Evolutionary conservation across 2,888 invertebrate species (phyloP).

Genomic region (Pharmacophagus antenor): DNA sequence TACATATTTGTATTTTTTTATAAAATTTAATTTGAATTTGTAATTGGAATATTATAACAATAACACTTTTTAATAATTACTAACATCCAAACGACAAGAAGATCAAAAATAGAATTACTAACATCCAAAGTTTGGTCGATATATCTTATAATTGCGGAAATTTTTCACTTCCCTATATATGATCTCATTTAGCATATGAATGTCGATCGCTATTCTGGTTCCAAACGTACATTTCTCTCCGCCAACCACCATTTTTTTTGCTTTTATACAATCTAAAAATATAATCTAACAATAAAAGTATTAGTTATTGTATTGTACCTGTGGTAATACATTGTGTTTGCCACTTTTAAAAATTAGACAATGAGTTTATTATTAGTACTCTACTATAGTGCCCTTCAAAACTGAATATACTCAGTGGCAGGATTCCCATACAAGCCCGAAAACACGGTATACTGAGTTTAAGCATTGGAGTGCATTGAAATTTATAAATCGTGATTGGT

Average conservation of each 20-base stretch:
- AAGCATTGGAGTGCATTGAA: too few species aligned
- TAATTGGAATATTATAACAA: too few species aligned
- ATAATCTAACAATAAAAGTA: too few species aligned
- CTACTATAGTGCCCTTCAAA: too few species aligned
- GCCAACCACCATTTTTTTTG: not conserved
- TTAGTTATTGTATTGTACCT: not conserved
- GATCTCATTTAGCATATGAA: slow-evolving; percentile 70
- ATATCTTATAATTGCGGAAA: slow-evolving; percentile 70
- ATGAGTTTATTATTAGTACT: not conserved
- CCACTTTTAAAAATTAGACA: not conserved
- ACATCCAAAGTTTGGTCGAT: slow-evolving; percentile 73
- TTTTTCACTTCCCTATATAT: slow-evolving; percentile 68
- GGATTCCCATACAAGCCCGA: too few species aligned
- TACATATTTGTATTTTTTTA: too few species aligned
- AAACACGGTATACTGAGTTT: too few species aligned
- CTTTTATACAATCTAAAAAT: not conserved
- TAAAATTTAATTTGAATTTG: too few species aligned
- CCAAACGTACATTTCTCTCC: slow-evolving; percentile 38
- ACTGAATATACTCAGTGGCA: not conserved
- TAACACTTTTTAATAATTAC: too few species aligned
- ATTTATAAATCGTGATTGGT: too few species aligned
- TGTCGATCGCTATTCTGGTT: slow-evolving; percentile 64
- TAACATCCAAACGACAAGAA: too few species aligned
- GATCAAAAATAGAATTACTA: slow-evolving; percentile 42
- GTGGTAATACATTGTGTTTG: not conserved